phyloP scores from a whole-genome alignment of 2,797 vertebrate species.

The Chelonia mydas region DNA sequence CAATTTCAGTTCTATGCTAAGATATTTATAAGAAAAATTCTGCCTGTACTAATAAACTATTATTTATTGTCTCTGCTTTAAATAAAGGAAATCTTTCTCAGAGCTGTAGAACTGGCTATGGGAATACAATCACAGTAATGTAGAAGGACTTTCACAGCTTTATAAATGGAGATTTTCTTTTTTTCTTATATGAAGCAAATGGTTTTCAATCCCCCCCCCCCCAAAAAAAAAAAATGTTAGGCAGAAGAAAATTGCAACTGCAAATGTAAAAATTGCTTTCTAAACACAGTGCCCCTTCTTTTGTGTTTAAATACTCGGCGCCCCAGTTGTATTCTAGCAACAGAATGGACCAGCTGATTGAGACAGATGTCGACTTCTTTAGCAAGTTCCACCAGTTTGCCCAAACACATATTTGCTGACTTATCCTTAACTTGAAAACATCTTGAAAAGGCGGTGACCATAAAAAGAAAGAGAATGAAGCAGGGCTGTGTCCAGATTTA shows the following conservation, averaged over 20 bases:
- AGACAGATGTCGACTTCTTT: constrained; percentile 79
- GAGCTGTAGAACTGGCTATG: background rate
- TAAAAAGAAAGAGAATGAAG: constrained; percentile 76
- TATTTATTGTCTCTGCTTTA: background rate
- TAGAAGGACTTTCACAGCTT: background rate
- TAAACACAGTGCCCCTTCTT: constrained; percentile 39
- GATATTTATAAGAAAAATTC: constrained; percentile 11
- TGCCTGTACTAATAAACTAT: background rate
- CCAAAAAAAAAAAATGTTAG: background rate
- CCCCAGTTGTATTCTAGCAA: constrained; percentile 10
- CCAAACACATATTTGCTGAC: constrained; percentile 83
- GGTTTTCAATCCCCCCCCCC: constrained; percentile 36
- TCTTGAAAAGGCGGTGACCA: constrained; percentile 79
- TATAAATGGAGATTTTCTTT: constrained; percentile 30
- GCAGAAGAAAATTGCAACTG: constrained; percentile 44
- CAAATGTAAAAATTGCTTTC: background rate
- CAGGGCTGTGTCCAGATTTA: constrained; percentile 83
- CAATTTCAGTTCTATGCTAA: background rate
- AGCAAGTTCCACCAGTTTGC: constrained; percentile 58
- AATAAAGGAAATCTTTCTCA: background rate
- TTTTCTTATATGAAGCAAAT: constrained; percentile 37
- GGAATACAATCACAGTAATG: fast-evolving
- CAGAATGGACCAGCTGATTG: constrained; percentile 66
- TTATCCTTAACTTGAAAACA: constrained; percentile 75
- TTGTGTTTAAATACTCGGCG: constrained; percentile 8